Base-by-base conservation (phyloP, 2,113 vertebrate genomes). In the Brachypteracias leptosomus region DNA sequence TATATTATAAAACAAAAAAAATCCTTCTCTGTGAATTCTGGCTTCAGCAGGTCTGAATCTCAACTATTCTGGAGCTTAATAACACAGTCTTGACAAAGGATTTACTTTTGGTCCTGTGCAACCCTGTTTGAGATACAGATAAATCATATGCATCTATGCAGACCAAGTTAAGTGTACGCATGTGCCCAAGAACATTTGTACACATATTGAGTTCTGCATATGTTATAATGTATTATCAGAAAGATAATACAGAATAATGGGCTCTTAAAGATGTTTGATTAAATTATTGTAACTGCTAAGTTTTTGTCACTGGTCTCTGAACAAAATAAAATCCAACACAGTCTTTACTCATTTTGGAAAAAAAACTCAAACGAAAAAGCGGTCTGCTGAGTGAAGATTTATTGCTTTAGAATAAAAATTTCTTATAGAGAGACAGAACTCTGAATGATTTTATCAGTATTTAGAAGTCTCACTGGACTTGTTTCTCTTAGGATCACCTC, bases 381-480 rank as follows among this genome's bases (percentile, higher is more conserved):
- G 93, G 62, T 75, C 77, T 95, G 31, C 59, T 61, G 54, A 90
- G 72, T 90, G 80, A 95, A 93, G 80, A 83, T 91, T 95, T 96
- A 61, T 84, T 93, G 54, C n/a, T 97, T 96, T 91, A 82, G n/a
- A 96, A 90, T 44, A 5, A 86, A 93, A 72, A 90, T 85, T 95
- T 97, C 71, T 89, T 82, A 36, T 51, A 78, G 35, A 79, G 76
- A 89, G 2, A 40, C 6, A 92, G 59, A 85, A 71, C 9, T 26
- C 21, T 0, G 2, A 57, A 93, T 21, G 49, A 68, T 89, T 95
- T 95, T 89, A 79, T 80, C 92, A 66, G 62, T 85, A 89, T 95
- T 93, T 96, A 92, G 92, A 97, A 40, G 38, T 65, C 13, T 44
- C 18, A 31, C 28, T 15, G 19, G 19, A 21, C 18, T 44, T 65